These are phyloP conservation scores for Berghia stephanieae DNA, from an alignment of 1,140 invertebrate genomes.

Conservation along the genomic window DNA sequence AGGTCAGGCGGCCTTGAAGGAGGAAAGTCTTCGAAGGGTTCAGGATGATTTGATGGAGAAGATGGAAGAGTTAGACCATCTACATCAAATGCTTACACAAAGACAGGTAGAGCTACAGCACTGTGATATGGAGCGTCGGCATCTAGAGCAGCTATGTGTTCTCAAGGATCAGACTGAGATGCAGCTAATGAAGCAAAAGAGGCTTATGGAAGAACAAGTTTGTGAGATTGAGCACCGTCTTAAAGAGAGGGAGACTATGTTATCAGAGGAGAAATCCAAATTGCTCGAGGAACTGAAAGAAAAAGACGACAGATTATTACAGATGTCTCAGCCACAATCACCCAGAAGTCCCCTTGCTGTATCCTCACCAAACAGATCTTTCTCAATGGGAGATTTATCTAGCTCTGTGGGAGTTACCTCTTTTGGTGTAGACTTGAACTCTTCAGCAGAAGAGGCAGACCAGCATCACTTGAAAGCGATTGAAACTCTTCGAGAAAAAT, in stretches of 20 bases:
- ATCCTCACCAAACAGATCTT: too few species aligned
- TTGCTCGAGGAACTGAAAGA: slow-evolving; percentile 50
- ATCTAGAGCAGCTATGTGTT: slow-evolving; percentile 53
- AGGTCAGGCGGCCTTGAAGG: not conserved
- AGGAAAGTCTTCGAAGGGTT: not conserved
- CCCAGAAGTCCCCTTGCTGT: not conserved
- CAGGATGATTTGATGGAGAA: slow-evolving; percentile 49
- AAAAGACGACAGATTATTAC: slow-evolving; percentile 32
- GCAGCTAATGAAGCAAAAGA: slow-evolving; percentile 58
- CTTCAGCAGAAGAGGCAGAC: slow-evolving; percentile 31
- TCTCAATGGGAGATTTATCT: too few species aligned
- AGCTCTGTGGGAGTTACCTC: too few species aligned
- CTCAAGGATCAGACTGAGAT: slow-evolving; percentile 56
- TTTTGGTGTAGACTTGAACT: too few species aligned
- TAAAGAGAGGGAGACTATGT: slow-evolving; percentile 49
- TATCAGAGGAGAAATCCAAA: slow-evolving; percentile 54
- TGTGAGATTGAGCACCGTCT: slow-evolving; percentile 52
- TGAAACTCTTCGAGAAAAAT: slow-evolving; percentile 47
- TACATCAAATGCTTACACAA: slow-evolving; percentile 38
- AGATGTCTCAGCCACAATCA: not conserved
- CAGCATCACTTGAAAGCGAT: slow-evolving; percentile 48
- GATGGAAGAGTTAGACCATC: slow-evolving; percentile 44
- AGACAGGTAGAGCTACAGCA: slow-evolving; percentile 44
- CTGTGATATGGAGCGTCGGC: slow-evolving; percentile 41
- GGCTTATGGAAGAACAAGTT: slow-evolving; percentile 56